Evolutionary conservation across 2,888 invertebrate genomes (phyloP), one percentile per base, ranked within the genome.

Genomic region (Boloria selene): DNA sequence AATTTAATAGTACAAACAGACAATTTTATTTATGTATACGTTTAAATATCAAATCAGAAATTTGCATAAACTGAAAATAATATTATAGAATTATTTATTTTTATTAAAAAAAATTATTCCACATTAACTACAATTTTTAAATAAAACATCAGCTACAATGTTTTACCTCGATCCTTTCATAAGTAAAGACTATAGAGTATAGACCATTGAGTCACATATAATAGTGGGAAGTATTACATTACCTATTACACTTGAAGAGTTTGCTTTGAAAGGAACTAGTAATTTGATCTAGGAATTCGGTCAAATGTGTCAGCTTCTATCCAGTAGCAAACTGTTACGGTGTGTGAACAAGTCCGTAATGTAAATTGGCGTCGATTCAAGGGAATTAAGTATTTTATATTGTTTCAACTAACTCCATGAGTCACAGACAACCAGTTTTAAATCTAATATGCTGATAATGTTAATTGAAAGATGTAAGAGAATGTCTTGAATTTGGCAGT

Each of bases 341-440:
- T 69, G 75, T 76, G 77, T 73, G 76, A 75, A 77, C 76, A 76
- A 61, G 69, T 61, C 73, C 71, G 72, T 78, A 75, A 78, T 77
- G 74, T 77, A 78, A 83, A 83, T 82, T 83, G 80, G 73, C 77
- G 73, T 79, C 78, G 83, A 83, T 79, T 79, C 74, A 77, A 80
- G 82, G 83, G 83, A 84, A 85, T 84, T 83, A 70, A 76, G 81
- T 76, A 79, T 79, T 84, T 84, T 79, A 79, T 71, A 76, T 77
- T 70, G 74, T 78, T 77, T 74, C 73, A 70, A 69, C 67, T 67
- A 59, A 61, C 64, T 67, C 49, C 61, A 67, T 69, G 71, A 69
- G 64, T 71, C 69, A 69, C 53, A 54, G 70, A 68, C 70, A 64
- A 61, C 54, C 68, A 65, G 63, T 54, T 4, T 22, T 14, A 14